Evolutionary conservation across 37 sponge, comb jelly and placozoan species (phyloP).

Genomic region (Dysidea cf. avara): DNA sequence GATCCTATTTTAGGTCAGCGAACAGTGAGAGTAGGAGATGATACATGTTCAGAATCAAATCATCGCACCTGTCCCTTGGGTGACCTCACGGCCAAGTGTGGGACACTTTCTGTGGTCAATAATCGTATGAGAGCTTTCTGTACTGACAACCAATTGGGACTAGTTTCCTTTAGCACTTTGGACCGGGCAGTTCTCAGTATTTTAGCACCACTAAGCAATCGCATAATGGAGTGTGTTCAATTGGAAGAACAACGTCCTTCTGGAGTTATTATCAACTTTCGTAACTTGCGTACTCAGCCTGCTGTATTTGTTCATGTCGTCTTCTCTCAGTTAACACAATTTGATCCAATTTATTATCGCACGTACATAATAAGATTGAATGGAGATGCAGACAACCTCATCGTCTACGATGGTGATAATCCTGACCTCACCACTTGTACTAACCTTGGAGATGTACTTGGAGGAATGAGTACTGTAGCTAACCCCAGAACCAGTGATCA

Average conservation of each 20-base stretch:
- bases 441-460: too few species aligned
- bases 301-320: constrained; percentile 20
- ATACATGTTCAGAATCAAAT: neutral
- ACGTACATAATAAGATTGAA: constrained; percentile 11
- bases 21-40: neutral
- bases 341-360: constrained; percentile 33
- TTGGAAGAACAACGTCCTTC: constrained; percentile 1
- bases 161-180: neutral
- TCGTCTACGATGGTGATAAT: too few species aligned
- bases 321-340: constrained; percentile 48
- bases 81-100: constrained; percentile 56
- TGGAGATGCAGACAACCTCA: neutral
- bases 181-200: neutral
- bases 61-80: constrained; percentile 44
- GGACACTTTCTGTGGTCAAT: constrained; percentile 13
- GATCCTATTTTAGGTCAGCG: neutral
- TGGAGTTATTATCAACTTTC: constrained; percentile 16
- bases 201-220: too few species aligned
- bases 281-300: too few species aligned
- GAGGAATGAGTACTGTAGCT: too few species aligned
- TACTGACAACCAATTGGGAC: constrained; percentile 50
- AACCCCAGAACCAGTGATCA: too few species aligned
- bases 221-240: constrained; percentile 29
- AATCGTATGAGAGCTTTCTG: constrained; percentile 27
- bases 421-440: too few species aligned